Percentiles rank a stretch among this genome's conserved stretches.
These are phyloP conservation scores for Temnothorax rugatulus DNA, from an alignment of 2,888 invertebrate species.

Conservation along the genomic window DNA sequence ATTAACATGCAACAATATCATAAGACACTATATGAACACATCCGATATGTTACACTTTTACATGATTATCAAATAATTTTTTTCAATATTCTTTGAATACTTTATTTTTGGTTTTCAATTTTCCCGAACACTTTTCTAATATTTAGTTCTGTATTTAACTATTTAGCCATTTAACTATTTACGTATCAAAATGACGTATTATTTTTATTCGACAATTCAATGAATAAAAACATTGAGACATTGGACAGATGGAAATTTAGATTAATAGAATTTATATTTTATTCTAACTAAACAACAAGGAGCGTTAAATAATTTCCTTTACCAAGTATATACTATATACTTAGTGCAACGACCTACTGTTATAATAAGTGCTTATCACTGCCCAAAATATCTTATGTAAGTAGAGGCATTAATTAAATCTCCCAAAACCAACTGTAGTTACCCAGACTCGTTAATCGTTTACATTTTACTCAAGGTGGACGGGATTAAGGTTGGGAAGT, in stretches of 20 bases:
- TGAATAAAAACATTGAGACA: not conserved
- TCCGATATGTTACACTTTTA: not conserved
- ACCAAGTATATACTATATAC: not conserved
- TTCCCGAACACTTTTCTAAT: not conserved
- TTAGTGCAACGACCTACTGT: not conserved
- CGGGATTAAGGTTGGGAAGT: conserved; percentile 76
- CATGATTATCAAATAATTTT: conserved; percentile 9
- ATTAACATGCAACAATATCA: conserved; percentile 32
- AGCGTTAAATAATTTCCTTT: not conserved
- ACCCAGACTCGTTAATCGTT: conserved; percentile 17
- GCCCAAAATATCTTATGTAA: conserved; percentile 3
- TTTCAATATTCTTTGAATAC: not conserved
- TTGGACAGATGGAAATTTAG: conserved; percentile 3
- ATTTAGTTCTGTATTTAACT: not conserved
- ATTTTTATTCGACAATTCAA: not conserved
- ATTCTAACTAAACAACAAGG: not conserved
- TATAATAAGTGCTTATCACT: conserved; percentile 4
- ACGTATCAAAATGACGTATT: not conserved
- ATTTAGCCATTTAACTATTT: not conserved
- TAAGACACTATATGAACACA: not conserved
- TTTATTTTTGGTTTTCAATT: not conserved
- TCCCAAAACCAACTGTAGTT: conserved; percentile 1
- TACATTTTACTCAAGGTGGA: conserved; percentile 20
- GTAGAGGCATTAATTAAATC: conserved; percentile 12
- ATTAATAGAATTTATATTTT: conserved; percentile 60